These are phyloP conservation scores for Dryomyza anilis DNA, from an alignment of 2,888 invertebrate species.

Conservation along the genomic window DNA sequence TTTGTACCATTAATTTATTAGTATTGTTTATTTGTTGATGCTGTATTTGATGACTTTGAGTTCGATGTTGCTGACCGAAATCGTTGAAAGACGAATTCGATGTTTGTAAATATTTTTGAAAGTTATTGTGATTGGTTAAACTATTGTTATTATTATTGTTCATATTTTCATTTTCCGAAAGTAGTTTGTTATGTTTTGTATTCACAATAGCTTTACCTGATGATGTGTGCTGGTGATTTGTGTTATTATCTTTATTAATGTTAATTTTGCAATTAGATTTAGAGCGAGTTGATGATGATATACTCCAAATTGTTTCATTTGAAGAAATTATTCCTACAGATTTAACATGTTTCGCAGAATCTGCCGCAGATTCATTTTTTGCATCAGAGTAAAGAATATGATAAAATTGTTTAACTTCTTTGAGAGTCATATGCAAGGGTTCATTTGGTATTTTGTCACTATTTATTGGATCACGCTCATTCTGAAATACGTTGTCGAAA, in stretches of 20 bases:
- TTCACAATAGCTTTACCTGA: neutral
- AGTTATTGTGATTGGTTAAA: constrained; percentile 35
- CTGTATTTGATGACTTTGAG: constrained; percentile 14
- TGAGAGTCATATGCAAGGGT: constrained; percentile 82
- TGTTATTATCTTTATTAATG: constrained; percentile 6
- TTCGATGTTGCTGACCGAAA: constrained; percentile 26
- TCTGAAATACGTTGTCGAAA: constrained; percentile 19
- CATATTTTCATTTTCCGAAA: constrained; percentile 42
- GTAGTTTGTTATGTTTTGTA: constrained; percentile 25
- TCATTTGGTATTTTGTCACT: constrained; percentile 70
- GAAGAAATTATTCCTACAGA: constrained; percentile 52
- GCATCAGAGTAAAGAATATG: constrained; percentile 75
- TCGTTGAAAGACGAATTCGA: neutral
- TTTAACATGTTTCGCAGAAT: constrained; percentile 47
- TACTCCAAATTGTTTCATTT: constrained; percentile 42
- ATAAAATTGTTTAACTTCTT: constrained; percentile 82
- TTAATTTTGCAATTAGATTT: no score
- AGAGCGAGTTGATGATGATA: no score
- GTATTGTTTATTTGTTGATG: constrained; percentile 32
- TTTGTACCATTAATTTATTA: constrained; percentile 46
- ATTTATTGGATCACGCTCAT: constrained; percentile 37
- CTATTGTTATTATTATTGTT: constrained; percentile 41
- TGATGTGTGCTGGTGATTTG: neutral
- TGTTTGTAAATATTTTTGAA: constrained; percentile 39
- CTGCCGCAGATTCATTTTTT: constrained; percentile 66